A percentile compares a stretch with the other conserved stretches of the same genome.
These are phyloP conservation scores for Sabatieria punctata DNA, from an alignment of 2,888 invertebrate species.

Conservation along the genomic window DNA sequence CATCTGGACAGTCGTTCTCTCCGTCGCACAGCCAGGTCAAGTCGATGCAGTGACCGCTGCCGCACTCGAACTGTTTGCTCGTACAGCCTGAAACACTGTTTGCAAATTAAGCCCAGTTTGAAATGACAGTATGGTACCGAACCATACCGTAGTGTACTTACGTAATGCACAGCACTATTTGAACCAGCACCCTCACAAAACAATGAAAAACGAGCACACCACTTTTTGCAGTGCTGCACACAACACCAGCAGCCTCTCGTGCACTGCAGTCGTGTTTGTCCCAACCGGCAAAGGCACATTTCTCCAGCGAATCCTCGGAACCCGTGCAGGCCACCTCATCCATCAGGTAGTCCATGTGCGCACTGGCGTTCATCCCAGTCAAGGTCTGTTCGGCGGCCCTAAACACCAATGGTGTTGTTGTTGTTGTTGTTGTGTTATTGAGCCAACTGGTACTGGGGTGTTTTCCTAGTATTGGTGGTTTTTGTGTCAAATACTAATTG, in stretches of 20 bases:
- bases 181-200: no score
- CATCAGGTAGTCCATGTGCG: constrained; percentile 45
- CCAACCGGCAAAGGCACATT: constrained; percentile 54
- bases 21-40: constrained; percentile 15
- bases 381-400: constrained; percentile 12
- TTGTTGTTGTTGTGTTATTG: constrained; percentile 28
- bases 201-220: background rate
- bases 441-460: constrained; percentile 29
- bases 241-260: constrained; percentile 32
- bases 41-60: constrained; percentile 12
- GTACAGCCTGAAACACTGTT: constrained; percentile 13
- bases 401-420: no score
- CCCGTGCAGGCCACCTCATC: constrained; percentile 52
- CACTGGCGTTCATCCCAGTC: constrained; percentile 26
- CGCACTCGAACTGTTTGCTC: constrained; percentile 12
- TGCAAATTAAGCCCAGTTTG: no score
- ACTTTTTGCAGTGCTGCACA: constrained; percentile 15
- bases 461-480: constrained; percentile 1
- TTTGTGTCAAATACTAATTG: background rate
- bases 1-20: constrained; percentile 14
- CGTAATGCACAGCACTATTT: no score
- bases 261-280: constrained; percentile 50
- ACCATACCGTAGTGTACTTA: no score
- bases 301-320: constrained; percentile 47
- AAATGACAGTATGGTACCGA: no score